Conservation (phyloP, 2,888 invertebrate genomes). For the Drosophila kambysellisi region DNA sequence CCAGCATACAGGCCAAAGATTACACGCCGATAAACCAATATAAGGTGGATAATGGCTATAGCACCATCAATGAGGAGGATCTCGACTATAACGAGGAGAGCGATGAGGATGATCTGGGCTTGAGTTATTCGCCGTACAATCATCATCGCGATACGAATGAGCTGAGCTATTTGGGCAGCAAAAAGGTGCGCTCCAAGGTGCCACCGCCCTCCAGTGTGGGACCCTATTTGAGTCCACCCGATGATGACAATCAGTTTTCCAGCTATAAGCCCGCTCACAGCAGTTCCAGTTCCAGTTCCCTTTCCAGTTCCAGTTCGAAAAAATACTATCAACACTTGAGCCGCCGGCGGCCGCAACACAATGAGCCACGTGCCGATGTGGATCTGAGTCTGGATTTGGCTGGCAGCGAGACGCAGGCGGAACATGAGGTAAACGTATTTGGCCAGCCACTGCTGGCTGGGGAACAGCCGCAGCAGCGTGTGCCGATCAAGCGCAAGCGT, state of each 20-base stretch:
- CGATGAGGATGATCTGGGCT: constrained; percentile 75
- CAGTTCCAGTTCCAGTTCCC: constrained; percentile 19
- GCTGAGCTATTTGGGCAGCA: constrained; percentile 69
- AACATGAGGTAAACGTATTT: constrained; percentile 83
- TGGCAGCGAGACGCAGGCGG: constrained; percentile 79
- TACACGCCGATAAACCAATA: constrained; percentile 61
- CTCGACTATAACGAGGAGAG: constrained; percentile 82
- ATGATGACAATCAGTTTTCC: constrained; percentile 64
- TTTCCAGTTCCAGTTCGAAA: constrained; percentile 47
- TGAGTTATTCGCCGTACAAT: constrained; percentile 57
- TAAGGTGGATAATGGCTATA: constrained; percentile 55
- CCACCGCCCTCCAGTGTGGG: constrained; percentile 79
- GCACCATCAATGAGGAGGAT: constrained; percentile 79
- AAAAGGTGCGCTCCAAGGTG: constrained; percentile 75
- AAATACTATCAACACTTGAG: constrained; percentile 62
- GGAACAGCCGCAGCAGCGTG: constrained; percentile 68
- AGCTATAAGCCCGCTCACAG: constrained; percentile 66
- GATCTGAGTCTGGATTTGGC: constrained; percentile 78
- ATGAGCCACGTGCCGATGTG: constrained; percentile 78
- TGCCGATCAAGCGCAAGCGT: constrained; percentile 83
- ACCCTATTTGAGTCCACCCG: constrained; percentile 83
- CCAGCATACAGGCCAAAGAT: constrained; percentile 72
- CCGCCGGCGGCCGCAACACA: constrained; percentile 64
- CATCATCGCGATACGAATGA: constrained; percentile 72
- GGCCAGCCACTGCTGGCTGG: constrained; percentile 67